Evolutionary conservation across 2,797 vertebrate species (phyloP), one percentile per base, ranked within the genome.

Genomic region (Erpetoichthys calabaricus): DNA sequence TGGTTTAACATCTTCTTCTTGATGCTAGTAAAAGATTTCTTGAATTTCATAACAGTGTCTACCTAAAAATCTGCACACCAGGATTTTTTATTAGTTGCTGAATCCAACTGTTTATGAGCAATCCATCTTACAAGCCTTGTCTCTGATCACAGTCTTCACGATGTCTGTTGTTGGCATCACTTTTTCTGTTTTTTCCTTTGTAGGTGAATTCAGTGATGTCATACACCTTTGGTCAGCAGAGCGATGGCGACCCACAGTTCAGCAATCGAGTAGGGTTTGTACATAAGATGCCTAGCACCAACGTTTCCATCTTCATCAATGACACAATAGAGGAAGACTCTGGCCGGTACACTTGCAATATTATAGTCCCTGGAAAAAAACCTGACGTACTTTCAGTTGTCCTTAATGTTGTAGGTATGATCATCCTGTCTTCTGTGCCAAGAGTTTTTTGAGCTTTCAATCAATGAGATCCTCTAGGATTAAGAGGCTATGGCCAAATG

Each of bases 221-320:
- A 4, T 91, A 80, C 62, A 77, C 89, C 68, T 73, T 78, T 43
- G 84, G 83, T 9, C 71, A 83, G 68, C 72, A 82, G 1, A 82
- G 86, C 2, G 69, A 77, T 3, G 81, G 84, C 5, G 83, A 76
- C 63, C 71, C 71, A 0, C 76, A 77, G 6, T 85, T 82, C 60
- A 75, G 69, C 62, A 65, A 67, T 53, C 86, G 90, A 0, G 69
- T 84, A 53, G 79, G 83, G 45, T 90, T 98, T 69, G 75, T 85
- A 3, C 62, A 84, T 62, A 3, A 76, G 6, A 74, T 90, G 80
- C 74, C 75, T 8, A 83, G 74, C 0, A 74, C 66, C 65, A 95
- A 97, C 58, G 72, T 96, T 70, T 97, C 94, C 0, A 76, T 98
- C 67, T 68, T 77, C 67, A 89, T 97, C 79, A 89, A 91, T 56